A percentile compares a stretch with the other conserved stretches of the same genome.
These are phyloP conservation scores for Cryptotermes secundus DNA, from an alignment of 1,140 invertebrate species.

Conservation along the genomic window DNA sequence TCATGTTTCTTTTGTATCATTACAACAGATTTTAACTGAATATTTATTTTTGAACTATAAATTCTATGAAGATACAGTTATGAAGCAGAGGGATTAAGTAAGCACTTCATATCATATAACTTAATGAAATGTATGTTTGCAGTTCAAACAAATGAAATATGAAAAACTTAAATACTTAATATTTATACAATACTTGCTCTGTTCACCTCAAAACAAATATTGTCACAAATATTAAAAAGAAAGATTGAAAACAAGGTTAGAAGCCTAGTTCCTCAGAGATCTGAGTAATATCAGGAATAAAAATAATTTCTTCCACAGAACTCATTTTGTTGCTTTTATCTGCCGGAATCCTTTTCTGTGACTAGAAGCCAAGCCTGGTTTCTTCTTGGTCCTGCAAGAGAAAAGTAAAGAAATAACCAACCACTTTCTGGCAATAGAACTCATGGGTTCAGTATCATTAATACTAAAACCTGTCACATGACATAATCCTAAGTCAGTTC, in stretches of 20 bases:
- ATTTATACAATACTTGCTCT: neutral
- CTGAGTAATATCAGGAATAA: neutral
- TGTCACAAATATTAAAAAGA: neutral
- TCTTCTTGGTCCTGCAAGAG: conserved; percentile 9
- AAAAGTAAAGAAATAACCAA: neutral
- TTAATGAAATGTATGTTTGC: no score
- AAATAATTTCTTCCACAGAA: neutral
- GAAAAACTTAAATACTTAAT: neutral
- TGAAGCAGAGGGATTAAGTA: no score
- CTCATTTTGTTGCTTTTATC: neutral
- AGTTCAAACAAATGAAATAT: neutral
- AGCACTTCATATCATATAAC: no score
- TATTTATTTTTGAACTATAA: no score
- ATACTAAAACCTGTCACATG: no score
- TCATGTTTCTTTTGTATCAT: no score
- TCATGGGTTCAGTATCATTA: no score
- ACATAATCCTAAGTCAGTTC: no score
- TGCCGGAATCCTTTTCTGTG: neutral
- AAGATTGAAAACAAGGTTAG: no score
- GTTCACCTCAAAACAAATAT: neutral
- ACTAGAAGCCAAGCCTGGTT: neutral
- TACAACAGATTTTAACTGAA: no score
- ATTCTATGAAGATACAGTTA: no score
- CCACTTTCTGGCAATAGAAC: no score
- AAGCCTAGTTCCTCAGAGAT: neutral